Evolutionary conservation across 2,888 invertebrate species (phyloP), one percentile per base, ranked within the genome.

Genomic region (Watsonalla cultraria): DNA sequence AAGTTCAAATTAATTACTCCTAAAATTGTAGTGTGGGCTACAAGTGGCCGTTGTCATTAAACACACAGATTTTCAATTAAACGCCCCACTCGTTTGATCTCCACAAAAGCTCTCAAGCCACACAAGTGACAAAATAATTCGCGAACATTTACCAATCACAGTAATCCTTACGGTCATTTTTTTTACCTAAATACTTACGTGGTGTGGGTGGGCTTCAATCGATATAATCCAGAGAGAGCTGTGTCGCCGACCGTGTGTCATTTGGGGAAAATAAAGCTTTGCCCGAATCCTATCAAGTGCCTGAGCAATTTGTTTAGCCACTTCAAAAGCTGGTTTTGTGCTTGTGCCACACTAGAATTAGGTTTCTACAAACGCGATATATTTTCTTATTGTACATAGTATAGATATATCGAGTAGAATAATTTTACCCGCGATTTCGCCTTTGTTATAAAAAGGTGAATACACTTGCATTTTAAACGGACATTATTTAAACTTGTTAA

Each of bases 201-300:
- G 57, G 34, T 51, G 49, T 54, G 47, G 35, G 60, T 61, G 62
- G 54, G 61, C 47, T 50, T 57, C 72, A 70, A 82, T 84, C 82
- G 78, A 85, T 81, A 72, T 82, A 86, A 84, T 80, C 80, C 81
- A 58, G 60, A 37, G 66, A 69, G 68, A 61, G 59, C 61, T 67
- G 66, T 68, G 64, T 70, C 65, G 65, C 65, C 60, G 52, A 54
- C 65, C 67, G 78, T 74, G 72, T 80, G 79, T 81, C 81, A 80
- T 83, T 81, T 82, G 76, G 78, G 78, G 75, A 75, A 78, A 78
- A 80, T 78, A 75, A 80, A 79, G 77, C 77, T 77, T 65, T 67
- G 69, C 66, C 59, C 55, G 86, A 87, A 86, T 64, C 81, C 83
- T 60, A 68, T 71, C 78, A 85, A 88, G 84, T 87, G 80, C 79